phyloP scores from a whole-genome alignment of 2,888 invertebrate species.

The Orthonevra nobilis region DNA sequence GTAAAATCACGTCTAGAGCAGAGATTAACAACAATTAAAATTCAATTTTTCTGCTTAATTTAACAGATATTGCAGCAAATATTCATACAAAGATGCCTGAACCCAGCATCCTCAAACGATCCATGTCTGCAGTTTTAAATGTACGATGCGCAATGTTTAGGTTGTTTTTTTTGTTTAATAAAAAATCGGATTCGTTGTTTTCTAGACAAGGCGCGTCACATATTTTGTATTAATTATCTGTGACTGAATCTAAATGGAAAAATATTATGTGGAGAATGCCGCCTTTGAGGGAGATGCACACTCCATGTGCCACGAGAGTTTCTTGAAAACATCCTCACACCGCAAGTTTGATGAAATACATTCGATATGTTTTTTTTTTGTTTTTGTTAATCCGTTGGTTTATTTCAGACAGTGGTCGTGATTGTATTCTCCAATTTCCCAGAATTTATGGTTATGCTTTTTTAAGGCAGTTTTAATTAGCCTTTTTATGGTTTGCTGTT shows the following conservation, averaged over 20 bases:
- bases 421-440: constrained; percentile 80
- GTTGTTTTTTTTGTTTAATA: not conserved
- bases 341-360: constrained; percentile 55
- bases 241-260: constrained; percentile 62
- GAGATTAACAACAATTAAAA: not conserved
- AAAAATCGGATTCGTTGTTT: constrained; percentile 37
- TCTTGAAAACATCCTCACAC: constrained; percentile 5
- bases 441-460: constrained; percentile 80
- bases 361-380: constrained; percentile 52
- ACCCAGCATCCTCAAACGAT: too few species aligned
- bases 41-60: not conserved
- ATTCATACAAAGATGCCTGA: too few species aligned
- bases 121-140: not conserved
- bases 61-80: too few species aligned
- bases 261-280: constrained; percentile 53
- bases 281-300: constrained; percentile 53
- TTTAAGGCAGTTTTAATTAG: constrained; percentile 79
- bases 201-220: constrained; percentile 46
- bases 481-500: constrained; percentile 76
- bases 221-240: constrained; percentile 61
- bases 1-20: not conserved
- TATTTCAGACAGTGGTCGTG: constrained; percentile 75
- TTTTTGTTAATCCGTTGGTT: constrained; percentile 71
- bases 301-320: not conserved
- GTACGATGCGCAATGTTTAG: too few species aligned